A percentile compares a stretch with the other conserved stretches of the same genome.
Conservation (phyloP, 2,797 vertebrate species). For the Pogoniulus pusillus region DNA sequence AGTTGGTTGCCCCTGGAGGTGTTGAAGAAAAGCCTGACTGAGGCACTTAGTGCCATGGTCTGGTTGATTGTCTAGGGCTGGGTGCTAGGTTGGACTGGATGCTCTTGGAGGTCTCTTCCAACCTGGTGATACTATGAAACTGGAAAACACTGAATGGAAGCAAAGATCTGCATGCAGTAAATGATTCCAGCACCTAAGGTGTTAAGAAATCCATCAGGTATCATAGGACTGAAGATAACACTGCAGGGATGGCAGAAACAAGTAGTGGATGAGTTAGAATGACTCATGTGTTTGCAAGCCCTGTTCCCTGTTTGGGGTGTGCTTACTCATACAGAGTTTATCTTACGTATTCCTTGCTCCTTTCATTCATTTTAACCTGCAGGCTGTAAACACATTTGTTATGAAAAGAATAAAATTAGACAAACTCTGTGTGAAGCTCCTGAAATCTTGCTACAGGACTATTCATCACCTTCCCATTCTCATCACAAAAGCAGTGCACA, state of each 20-base stretch:
- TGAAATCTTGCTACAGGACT: conserved; percentile 9
- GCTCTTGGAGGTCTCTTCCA: too few relatives aligned
- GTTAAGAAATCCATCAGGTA: background rate
- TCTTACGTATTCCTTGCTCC: conserved; percentile 9
- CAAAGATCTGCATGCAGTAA: background rate
- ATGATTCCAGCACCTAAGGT: background rate
- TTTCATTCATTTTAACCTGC: conserved; percentile 38
- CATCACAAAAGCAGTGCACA: background rate
- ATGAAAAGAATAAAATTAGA: conserved; percentile 23
- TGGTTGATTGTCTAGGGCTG: too few relatives aligned
- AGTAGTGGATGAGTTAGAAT: background rate
- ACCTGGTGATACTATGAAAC: too few relatives aligned
- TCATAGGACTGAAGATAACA: background rate
- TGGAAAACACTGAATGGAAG: background rate
- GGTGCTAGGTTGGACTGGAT: too few relatives aligned
- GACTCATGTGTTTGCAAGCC: background rate
- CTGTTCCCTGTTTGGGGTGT: background rate
- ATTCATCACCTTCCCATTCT: conserved; percentile 11
- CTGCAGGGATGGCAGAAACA: background rate
- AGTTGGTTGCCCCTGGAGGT: too few relatives aligned
- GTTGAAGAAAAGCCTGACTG: too few relatives aligned
- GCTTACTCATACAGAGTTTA: conserved; percentile 15
- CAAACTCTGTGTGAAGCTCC: conserved; percentile 3
- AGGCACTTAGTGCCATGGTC: too few relatives aligned
- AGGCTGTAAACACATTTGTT: conserved; percentile 52